Conservation (phyloP, 2,797 vertebrate genomes). For the Iguana delicatissima region DNA sequence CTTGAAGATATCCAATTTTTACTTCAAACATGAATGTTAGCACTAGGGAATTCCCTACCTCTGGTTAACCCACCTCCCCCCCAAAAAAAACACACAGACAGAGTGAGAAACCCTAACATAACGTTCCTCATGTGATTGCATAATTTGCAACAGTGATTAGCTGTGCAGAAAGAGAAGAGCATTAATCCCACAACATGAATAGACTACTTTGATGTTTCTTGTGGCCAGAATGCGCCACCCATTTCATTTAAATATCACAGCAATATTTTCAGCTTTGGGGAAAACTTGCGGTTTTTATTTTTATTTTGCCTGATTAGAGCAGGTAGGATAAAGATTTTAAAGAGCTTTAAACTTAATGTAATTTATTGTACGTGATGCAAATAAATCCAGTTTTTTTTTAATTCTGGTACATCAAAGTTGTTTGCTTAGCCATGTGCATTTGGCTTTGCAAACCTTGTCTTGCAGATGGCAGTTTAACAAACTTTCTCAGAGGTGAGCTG, state of each 20-base stretch:
- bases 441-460: constrained; percentile 48
- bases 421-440: constrained; percentile 38
- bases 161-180: constrained; percentile 60
- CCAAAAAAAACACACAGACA: no score
- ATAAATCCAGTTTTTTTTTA: constrained; percentile 69
- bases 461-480: constrained; percentile 3
- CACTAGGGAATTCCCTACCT: constrained; percentile 67
- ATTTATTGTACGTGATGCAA: constrained; percentile 69
- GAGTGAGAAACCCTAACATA: constrained; percentile 28
- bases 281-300: constrained; percentile 74
- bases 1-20: constrained; percentile 59
- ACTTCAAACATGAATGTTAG: constrained; percentile 57
- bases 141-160: constrained; percentile 75
- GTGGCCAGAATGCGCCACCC: constrained; percentile 80
- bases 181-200: constrained; percentile 77
- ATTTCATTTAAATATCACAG: constrained; percentile 94
- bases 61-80: constrained; percentile 24
- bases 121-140: constrained; percentile 70
- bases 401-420: constrained; percentile 52
- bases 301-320: constrained; percentile 83
- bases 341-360: constrained; percentile 68
- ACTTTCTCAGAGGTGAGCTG: background rate
- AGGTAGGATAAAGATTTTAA: constrained; percentile 82
- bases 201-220: constrained; percentile 92
- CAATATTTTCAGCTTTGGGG: constrained; percentile 79